A percentile compares a stretch with the other conserved stretches of the same genome.
Conservation (phyloP, 2,888 invertebrate species). For the Pristionchus japonicus region DNA sequence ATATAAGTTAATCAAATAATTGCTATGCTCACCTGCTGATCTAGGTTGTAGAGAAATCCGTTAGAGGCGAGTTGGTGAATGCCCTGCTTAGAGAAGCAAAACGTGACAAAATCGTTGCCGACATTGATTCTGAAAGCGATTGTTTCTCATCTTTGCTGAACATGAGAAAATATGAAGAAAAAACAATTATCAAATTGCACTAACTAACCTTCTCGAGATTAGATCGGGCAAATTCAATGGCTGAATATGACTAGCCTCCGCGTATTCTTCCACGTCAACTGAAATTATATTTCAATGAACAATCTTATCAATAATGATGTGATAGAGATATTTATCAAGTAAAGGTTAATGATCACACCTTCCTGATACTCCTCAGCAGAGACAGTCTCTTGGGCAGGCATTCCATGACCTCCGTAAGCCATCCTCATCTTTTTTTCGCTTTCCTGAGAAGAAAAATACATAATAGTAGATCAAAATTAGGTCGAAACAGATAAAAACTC, state of each 20-base stretch:
- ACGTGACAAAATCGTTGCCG: conserved; percentile 35
- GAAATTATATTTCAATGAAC: not conserved
- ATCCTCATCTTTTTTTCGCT: not conserved
- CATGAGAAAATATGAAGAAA: not conserved
- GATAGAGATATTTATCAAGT: too few species aligned
- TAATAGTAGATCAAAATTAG: not conserved
- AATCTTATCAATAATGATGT: too few species aligned
- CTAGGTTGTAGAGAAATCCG: conserved; percentile 57
- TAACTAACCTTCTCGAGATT: conserved; percentile 31
- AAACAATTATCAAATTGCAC: not conserved
- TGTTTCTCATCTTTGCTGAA: too few species aligned
- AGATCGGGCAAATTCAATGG: conserved; percentile 39
- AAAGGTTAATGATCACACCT: not conserved
- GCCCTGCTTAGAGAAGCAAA: conserved; percentile 60
- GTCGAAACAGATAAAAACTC: not conserved
- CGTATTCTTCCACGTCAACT: conserved; percentile 33
- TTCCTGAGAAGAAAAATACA: not conserved
- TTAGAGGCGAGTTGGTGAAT: conserved; percentile 53
- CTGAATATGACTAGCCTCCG: not conserved
- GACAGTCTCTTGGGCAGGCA: not conserved
- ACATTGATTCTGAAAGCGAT: not conserved
- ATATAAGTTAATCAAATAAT: not conserved
- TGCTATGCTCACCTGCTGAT: not conserved
- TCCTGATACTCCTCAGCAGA: conserved; percentile 27
- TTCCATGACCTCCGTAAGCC: not conserved